Base-by-base conservation (phyloP, 2,113 vertebrate species). In the Empidonax alnorum region DNA sequence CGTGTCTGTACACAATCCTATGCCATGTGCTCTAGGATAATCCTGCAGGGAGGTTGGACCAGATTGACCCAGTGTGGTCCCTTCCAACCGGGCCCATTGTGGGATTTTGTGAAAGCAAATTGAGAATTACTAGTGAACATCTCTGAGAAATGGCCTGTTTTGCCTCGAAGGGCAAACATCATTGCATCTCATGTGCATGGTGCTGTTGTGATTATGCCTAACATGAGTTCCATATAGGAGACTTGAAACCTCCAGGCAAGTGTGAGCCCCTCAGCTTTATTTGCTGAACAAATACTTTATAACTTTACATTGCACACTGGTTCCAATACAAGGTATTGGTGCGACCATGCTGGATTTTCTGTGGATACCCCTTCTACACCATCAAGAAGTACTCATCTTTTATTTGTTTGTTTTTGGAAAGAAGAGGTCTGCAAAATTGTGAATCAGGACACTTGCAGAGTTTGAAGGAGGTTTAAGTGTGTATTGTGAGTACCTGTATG, bases 121-220 rank as follows among this genome's bases (percentile, higher is more conserved):
- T 49, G 44, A 41, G 37, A 62, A 66, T 53, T 33, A 10, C 18
- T 71, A 12, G 59, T 9, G 49, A 39, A 13, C 16, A 9, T 47
- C 10, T 47, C 44, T 63, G 31, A 41, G 42, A 66, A 73, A 6
- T 50, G 3, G 3, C 10, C 10, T 3, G 3, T 39, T 72, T 63
- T 61, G 14, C 35, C 12, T 44, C 2, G 1, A 5, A 28, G 27
- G 12, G n/a, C 41, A 42, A 59, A 33, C 7, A 9, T 16, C 5
- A 41, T 11, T 30, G 4, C 3, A 23, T 4, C 10, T 75, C 3
- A 0, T 53, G 1, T 30, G 6, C 39, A 37, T 58, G 55, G 30
- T 5, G 7, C 41, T 30, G 5, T 30, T 58, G 41, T 69, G n/a
- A 18, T 80, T 76, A 27, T 44, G 14, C 30, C n/a, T 50, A 7